phyloP scores from a whole-genome alignment of 2,797 vertebrate species.

The Halcyon chelicuti region DNA sequence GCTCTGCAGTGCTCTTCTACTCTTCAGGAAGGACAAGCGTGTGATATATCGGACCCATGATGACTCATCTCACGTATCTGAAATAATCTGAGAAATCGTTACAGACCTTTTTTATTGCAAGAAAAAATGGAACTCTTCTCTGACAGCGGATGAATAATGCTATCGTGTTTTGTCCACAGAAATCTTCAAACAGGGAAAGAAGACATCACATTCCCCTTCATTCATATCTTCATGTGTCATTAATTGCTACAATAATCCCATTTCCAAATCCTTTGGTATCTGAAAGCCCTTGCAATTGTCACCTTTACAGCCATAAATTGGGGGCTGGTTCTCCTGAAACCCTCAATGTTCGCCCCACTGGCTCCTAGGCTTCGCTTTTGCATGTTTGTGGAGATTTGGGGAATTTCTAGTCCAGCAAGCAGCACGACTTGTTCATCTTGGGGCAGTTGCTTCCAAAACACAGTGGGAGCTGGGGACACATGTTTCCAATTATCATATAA shows the following conservation, averaged over 20 bases:
- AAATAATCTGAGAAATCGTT: constrained; percentile 1
- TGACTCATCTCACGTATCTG: background rate
- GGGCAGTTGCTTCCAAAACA: constrained; percentile 18
- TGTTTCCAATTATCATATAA: constrained; percentile 44
- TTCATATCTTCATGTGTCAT: background rate
- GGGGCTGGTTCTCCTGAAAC: background rate
- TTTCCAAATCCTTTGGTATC: background rate
- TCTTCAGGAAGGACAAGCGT: background rate
- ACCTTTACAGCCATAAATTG: background rate
- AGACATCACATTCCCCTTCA: background rate
- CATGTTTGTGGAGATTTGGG: background rate
- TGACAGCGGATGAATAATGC: background rate
- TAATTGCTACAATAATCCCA: background rate
- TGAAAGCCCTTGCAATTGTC: background rate
- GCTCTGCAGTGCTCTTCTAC: background rate
- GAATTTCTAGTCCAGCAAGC: background rate
- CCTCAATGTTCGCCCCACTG: fast-evolving
- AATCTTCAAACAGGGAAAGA: background rate
- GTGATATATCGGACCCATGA: fast-evolving
- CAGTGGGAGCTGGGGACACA: background rate
- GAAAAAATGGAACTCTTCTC: background rate
- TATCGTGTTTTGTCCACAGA: background rate
- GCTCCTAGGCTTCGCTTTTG: background rate
- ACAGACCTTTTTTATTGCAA: background rate
- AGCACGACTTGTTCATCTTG: background rate